Conservation (phyloP, 2,888 invertebrate species). For the Clunio marinus region DNA sequence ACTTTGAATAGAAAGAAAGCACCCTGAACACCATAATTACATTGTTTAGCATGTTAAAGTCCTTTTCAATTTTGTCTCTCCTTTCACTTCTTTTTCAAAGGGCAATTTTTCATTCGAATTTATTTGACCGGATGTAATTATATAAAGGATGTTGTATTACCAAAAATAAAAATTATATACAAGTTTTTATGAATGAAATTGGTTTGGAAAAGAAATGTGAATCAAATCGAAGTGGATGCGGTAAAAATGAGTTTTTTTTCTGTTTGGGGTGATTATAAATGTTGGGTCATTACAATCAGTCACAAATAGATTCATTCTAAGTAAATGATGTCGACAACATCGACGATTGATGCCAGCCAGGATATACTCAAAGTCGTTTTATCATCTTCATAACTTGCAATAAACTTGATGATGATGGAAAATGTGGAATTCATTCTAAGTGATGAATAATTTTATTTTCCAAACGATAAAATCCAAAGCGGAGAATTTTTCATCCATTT, state of each 20-base stretch:
- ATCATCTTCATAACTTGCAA: background rate
- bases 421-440: background rate
- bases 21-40: background rate
- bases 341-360: background rate
- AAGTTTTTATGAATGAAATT: slow-evolving; percentile 25
- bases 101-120: slow-evolving; percentile 22
- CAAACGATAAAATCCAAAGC: slow-evolving; percentile 15
- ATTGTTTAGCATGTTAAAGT: background rate
- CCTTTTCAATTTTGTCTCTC: background rate
- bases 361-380: background rate
- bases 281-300: no score
- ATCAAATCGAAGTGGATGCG: background rate
- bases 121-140: slow-evolving; percentile 34
- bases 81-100: background rate
- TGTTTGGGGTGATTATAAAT: background rate
- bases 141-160: slow-evolving; percentile 27
- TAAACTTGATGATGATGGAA: background rate
- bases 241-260: background rate
- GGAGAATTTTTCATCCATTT: slow-evolving; percentile 27
- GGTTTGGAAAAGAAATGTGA: slow-evolving; percentile 6
- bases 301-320: no score
- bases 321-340: background rate
- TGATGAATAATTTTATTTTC: slow-evolving; percentile 31
- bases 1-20: background rate
- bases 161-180: background rate